A percentile compares a stretch with the other conserved stretches of the same genome.
These are phyloP conservation scores for Spea bombifrons DNA, from an alignment of 2,113 vertebrate genomes.

Conservation along the genomic window DNA sequence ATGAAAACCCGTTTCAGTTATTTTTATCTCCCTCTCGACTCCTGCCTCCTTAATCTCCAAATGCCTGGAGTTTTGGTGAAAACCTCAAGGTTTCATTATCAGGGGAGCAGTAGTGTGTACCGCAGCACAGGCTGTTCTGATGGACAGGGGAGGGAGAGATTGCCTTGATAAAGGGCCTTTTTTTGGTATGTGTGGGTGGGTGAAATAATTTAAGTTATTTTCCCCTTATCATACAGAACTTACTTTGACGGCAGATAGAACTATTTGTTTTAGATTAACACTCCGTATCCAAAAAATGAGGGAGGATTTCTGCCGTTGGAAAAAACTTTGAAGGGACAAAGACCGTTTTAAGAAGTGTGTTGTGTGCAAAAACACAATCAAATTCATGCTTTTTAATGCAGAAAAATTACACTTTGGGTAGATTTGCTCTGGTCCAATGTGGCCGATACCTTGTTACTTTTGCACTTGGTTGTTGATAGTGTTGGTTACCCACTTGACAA, in stretches of 20 bases:
- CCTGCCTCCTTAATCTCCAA: constrained; percentile 62
- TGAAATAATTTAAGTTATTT: constrained; percentile 68
- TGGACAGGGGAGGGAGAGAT: constrained; percentile 58
- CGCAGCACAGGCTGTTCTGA: constrained; percentile 55
- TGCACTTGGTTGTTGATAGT: neutral
- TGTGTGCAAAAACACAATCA: neutral
- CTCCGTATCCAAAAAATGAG: constrained; percentile 1
- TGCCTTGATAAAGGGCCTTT: constrained; percentile 27
- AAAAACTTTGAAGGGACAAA: neutral
- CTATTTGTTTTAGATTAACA: constrained; percentile 59
- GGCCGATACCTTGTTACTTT: neutral
- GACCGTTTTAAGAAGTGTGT: neutral
- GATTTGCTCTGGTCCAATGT: too few relatives aligned
- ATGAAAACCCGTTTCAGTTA: constrained; percentile 50
- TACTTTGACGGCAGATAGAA: constrained; percentile 47
- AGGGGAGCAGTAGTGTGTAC: constrained; percentile 54
- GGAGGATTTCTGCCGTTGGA: neutral
- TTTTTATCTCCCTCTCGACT: constrained; percentile 59
- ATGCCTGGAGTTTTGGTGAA: constrained; percentile 60
- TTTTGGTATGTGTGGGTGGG: constrained; percentile 65
- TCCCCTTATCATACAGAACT: constrained; percentile 54
- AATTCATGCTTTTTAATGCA: neutral
- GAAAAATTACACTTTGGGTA: too few relatives aligned
- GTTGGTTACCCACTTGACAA: neutral
- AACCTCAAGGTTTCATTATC: constrained; percentile 73